Evolutionary conservation across 2,888 invertebrate species (phyloP), one percentile per base, ranked within the genome.

Genomic region (Gandaritis pyraliata): DNA sequence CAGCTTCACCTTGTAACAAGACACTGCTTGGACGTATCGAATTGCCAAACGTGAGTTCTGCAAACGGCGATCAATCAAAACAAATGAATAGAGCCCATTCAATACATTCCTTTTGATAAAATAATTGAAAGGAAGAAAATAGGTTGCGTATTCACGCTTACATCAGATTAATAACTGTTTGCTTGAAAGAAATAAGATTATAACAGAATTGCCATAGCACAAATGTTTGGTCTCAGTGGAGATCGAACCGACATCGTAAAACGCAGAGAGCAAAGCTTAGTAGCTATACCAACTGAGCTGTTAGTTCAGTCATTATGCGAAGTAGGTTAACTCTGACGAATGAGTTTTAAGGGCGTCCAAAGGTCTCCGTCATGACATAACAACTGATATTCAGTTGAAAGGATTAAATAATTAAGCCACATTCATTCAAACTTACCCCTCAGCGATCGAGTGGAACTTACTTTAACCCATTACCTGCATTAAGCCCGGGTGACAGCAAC

Each of bases 1-100:
- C 75, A 78, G 77, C 77, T 73, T 82, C 74, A 73, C 80, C 79
- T 82, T 83, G 82, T 72, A 79, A 77, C 68, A 74, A 72, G 77
- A 85, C 71, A 75, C 62, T 60, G 59, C 58, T 36, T 54, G 57
- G 55, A 58, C 60, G 70, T 80, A 79, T 86, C 77, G 60, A 65
- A 72, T 85, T 76, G 75, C 84, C 72, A 73, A 80, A 78, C 73
- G 76, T 65, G 59, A 69, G 64, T 72, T 63, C 58, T 67, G 82
- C 86, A 90, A 91, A 89, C 54, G 16, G 36, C 56, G 48, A 56
- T 64, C 39, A 49, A 58, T 53, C 61, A 58, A 62, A 58, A 52
- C 53, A 58, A 58, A 55, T 58, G 54, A 54, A 50, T 58, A 58
- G 30, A 39, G 18, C 4, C 39, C 3, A 50, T 58, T 57, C 45